Percentiles rank a stretch among this genome's conserved stretches.
These are phyloP conservation scores for Microtus obscurus DNA, from an alignment of 2,797 vertebrate species.

Conservation along the genomic window DNA sequence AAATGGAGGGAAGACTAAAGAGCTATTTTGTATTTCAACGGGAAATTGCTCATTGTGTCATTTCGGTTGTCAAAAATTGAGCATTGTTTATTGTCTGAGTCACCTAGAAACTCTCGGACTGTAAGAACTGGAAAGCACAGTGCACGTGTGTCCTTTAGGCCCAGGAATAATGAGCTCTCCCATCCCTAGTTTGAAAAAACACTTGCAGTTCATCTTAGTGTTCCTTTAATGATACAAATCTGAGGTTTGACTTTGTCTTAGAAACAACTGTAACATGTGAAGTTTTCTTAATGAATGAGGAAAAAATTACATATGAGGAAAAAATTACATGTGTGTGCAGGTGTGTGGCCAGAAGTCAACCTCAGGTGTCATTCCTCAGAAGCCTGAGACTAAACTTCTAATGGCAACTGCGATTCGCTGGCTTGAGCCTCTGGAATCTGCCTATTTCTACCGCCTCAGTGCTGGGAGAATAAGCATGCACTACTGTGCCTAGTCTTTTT, in stretches of 20 bases:
- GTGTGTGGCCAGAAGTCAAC: neutral
- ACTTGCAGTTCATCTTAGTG: neutral
- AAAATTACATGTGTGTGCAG: neutral
- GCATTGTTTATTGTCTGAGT: neutral
- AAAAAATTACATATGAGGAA: too few species aligned
- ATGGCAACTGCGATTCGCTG: neutral
- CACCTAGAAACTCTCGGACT: neutral
- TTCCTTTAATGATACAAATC: slow-evolving; percentile 14
- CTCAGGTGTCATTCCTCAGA: neutral
- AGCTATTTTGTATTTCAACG: neutral
- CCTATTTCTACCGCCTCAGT: neutral
- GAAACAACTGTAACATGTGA: slow-evolving; percentile 11
- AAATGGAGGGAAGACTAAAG: neutral
- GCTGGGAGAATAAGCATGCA: neutral
- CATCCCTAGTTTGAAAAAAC: neutral
- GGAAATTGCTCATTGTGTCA: neutral
- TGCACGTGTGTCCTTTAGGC: neutral
- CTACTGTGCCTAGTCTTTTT: neutral
- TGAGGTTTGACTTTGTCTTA: slow-evolving; percentile 36
- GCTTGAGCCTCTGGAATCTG: neutral
- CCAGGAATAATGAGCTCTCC: neutral
- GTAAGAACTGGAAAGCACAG: neutral
- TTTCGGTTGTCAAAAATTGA: neutral
- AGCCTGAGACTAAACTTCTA: neutral
- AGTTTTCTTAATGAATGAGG: neutral